A percentile compares a stretch with the other conserved stretches of the same genome.
phyloP scores from a whole-genome alignment of 2,113 vertebrate species.

The Enhydra lutris region DNA sequence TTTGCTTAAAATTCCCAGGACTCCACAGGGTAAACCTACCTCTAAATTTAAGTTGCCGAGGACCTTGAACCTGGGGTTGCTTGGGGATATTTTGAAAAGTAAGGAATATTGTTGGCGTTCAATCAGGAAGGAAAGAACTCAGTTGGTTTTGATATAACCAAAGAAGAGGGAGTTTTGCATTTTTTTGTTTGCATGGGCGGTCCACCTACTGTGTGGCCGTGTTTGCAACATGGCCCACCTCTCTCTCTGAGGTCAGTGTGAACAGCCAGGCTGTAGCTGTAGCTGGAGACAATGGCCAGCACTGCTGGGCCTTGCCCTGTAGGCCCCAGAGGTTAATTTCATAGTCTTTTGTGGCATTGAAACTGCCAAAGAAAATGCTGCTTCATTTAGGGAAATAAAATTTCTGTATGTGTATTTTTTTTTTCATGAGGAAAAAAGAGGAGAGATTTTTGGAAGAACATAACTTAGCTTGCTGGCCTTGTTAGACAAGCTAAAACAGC shows the following conservation, averaged over 20 bases:
- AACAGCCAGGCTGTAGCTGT: background rate
- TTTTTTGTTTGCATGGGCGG: conserved; percentile 30
- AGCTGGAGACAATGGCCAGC: conserved; percentile 6
- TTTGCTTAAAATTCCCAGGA: conserved; percentile 11
- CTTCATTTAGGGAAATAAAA: conserved; percentile 25
- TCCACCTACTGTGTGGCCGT: conserved; percentile 30
- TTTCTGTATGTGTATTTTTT: conserved; percentile 39
- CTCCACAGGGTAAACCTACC: background rate
- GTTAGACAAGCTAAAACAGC: conserved; percentile 21
- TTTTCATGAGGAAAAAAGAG: conserved; percentile 28
- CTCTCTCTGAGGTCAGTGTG: background rate
- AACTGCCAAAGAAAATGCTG: conserved; percentile 51
- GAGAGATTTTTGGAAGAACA: conserved; percentile 46
- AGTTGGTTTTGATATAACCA: conserved; percentile 43
- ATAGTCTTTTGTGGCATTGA: conserved; percentile 42
- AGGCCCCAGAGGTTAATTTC: conserved; percentile 40
- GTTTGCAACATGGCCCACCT: background rate
- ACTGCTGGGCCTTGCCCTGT: conserved; percentile 18
- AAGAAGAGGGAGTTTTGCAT: conserved; percentile 41
- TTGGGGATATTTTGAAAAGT: conserved; percentile 54
- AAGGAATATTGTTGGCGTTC: conserved; percentile 26
- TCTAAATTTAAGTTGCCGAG: conserved; percentile 41
- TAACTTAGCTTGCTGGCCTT: conserved; percentile 37
- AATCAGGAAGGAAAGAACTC: conserved; percentile 22
- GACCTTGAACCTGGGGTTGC: background rate